Evolutionary conservation across 2,888 invertebrate genomes (phyloP).

Genomic region (Plagiodera versicolora): DNA sequence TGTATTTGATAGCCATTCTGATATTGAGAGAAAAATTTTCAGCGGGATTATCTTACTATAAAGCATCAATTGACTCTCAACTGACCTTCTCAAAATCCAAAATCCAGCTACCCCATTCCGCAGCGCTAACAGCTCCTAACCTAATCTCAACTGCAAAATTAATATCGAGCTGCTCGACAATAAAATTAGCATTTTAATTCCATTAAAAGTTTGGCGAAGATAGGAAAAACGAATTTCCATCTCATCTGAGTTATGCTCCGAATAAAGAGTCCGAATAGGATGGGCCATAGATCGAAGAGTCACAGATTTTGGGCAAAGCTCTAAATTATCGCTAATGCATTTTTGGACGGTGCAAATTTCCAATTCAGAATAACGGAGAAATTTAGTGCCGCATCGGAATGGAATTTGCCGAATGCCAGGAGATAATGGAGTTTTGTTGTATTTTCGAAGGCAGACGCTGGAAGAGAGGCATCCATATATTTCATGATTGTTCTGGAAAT

Average conservation of each 20-base stretch:
- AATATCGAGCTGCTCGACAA: conserved; percentile 26
- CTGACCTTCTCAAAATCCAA: neutral
- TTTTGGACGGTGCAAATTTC: conserved; percentile 42
- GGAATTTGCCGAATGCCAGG: neutral
- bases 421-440: conserved; percentile 42
- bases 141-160: conserved; percentile 28
- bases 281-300: conserved; percentile 31
- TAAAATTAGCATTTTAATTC: conserved; percentile 38
- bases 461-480: conserved; percentile 15
- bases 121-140: conserved; percentile 19
- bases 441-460: conserved; percentile 26
- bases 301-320: conserved; percentile 35
- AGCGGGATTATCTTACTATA: too few relatives aligned
- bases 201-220: conserved; percentile 38
- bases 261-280: conserved; percentile 30
- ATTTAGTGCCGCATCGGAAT: conserved; percentile 28
- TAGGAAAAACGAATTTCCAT: conserved; percentile 36
- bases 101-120: conserved; percentile 13
- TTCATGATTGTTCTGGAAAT: conserved; percentile 28
- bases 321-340: conserved; percentile 47
- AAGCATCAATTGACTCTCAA: neutral
- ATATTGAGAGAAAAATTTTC: too few relatives aligned
- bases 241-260: conserved; percentile 29
- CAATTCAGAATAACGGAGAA: conserved; percentile 41
- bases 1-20: too few relatives aligned